Base-by-base conservation (phyloP, 2,113 vertebrate genomes). In the Phrynocephalus versicolor region DNA sequence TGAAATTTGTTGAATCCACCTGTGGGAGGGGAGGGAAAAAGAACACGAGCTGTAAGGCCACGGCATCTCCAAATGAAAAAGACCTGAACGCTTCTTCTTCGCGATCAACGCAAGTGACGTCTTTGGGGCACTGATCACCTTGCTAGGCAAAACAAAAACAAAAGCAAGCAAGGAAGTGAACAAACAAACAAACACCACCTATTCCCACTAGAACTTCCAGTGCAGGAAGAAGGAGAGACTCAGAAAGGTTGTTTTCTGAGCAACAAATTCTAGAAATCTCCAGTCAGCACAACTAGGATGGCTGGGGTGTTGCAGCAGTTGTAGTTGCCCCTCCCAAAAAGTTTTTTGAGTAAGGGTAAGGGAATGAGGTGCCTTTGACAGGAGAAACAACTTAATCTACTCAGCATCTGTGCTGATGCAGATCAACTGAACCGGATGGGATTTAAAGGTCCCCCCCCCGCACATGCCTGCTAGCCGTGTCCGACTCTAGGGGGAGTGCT, bases 1-100 rank as follows among this genome's bases (percentile, higher is more conserved):
- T 99, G 99, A 94, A 99, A 99, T 96, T 98, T 99, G 96, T 97
- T 98, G 95, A 99, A 99, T 85, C 99, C 99, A 94, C 98, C 98
- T 99, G 94, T 39, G 88, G 86, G 92, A 33, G 2, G 10, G 79
- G 13, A 55, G 45, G 91, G 35, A 85, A 30, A 79, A 81, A 91
- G 35, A 85, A 30, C 79, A 81, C 78, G 1, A 1, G 6, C 0
- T 91, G 93, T 85, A 90, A 5, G 89, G 51, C 84, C n/a, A 55
- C 33, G 13, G 64, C 64, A 67, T 1, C 27, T 67, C 30, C 27
- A 67, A 67, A 27, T 30, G 14, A 81, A 30, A 55, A 2, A 23
- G 23, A 15, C 3, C 19, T 3, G 30, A 71, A 82, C 15, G 37
- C 51, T 58, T 37, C 25, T 75, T n/a, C n/a, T n/a, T n/a, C n/a